These are phyloP conservation scores for Adineta ricciae DNA, from an alignment of 2,888 invertebrate species.

Conservation along the genomic window DNA sequence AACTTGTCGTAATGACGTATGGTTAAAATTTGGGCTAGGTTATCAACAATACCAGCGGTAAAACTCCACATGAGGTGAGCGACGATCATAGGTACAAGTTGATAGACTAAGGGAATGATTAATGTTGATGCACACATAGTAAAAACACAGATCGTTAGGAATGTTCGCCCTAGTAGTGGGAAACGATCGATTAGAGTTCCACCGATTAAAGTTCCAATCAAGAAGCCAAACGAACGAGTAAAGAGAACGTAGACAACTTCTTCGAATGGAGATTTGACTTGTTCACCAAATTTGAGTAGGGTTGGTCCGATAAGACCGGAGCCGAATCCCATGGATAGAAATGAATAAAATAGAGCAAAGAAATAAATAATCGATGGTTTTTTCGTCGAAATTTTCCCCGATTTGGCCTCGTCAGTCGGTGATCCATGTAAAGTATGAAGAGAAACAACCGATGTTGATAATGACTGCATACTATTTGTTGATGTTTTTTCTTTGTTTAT, in stretches of 20 bases:
- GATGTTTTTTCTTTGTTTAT: not conserved
- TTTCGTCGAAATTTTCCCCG: not conserved
- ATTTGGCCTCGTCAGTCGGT: not conserved
- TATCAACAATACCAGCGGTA: not conserved
- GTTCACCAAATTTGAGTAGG: conserved; percentile 45
- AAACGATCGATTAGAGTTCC: conserved; percentile 45
- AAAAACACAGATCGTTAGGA: not conserved
- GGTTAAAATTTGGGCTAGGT: not conserved
- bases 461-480: not conserved
- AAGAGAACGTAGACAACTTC: conserved; percentile 48
- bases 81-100: not conserved
- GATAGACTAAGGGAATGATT: not conserved
- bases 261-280: conserved; percentile 41
- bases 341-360: not conserved
- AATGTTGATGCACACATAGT: not conserved
- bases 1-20: not conserved
- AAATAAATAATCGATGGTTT: not conserved
- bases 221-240: conserved; percentile 49
- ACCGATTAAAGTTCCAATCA: conserved; percentile 48
- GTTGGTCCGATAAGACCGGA: conserved; percentile 51
- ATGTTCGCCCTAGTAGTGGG: conserved; percentile 35
- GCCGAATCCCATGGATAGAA: conserved; percentile 44
- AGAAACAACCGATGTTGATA: not conserved
- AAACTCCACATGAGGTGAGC: not conserved
- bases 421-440: not conserved